Conservation (phyloP, 2,113 vertebrate genomes). For the Peromyscus polionotus region DNA sequence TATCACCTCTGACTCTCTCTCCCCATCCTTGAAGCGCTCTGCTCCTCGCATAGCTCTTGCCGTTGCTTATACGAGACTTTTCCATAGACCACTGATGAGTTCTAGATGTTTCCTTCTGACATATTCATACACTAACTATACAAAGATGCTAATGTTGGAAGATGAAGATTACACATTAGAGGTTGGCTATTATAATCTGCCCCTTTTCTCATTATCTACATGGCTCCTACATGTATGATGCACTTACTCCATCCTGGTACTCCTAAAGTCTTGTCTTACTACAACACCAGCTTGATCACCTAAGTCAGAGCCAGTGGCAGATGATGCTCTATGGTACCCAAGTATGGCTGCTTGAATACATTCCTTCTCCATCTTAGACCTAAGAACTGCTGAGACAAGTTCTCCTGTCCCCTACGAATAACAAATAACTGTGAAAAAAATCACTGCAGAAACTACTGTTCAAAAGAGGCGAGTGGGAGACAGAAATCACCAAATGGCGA, state of each 20-base stretch:
- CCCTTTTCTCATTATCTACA: not conserved
- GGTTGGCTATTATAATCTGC: not conserved
- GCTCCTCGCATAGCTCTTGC: not conserved
- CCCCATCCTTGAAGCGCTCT: not conserved
- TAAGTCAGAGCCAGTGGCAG: no score
- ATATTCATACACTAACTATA: not conserved
- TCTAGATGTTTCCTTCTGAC: not conserved
- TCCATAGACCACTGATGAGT: not conserved
- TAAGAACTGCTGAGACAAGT: not conserved
- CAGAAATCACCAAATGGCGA: not conserved
- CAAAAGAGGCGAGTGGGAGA: not conserved
- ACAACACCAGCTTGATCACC: not conserved
- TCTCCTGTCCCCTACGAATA: not conserved
- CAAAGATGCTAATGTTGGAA: not conserved
- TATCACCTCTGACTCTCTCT: not conserved
- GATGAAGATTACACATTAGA: not conserved
- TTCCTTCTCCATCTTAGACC: not conserved
- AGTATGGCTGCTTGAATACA: not conserved
- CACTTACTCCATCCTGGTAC: not conserved
- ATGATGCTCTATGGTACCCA: not conserved
- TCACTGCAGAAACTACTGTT: not conserved
- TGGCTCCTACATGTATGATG: not conserved
- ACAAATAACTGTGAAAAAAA: not conserved
- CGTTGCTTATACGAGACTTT: not conserved
- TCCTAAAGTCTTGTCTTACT: not conserved